Evolutionary conservation across 1,140 invertebrate species (phyloP).

Genomic region (Coboldia fuscipes): DNA sequence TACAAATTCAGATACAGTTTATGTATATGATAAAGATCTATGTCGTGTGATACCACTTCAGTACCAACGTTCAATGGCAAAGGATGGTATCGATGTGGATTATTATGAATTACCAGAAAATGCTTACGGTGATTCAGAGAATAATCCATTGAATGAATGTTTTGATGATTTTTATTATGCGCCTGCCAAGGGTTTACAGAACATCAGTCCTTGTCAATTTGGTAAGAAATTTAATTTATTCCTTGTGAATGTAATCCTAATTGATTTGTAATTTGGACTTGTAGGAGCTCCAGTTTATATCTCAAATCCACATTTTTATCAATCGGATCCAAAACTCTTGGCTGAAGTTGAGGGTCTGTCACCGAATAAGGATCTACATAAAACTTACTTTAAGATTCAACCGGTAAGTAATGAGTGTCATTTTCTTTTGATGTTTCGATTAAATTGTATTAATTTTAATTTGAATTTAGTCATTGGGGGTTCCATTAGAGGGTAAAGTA

Average conservation of each 20-base stretch:
- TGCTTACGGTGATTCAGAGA: slow-evolving; percentile 40
- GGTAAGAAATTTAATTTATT: slow-evolving; percentile 26
- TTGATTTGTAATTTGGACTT: slow-evolving; percentile 10
- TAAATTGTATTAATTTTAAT: neutral
- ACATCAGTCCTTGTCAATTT: slow-evolving; percentile 70
- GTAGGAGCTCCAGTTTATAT: slow-evolving; percentile 65
- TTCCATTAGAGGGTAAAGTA: slow-evolving; percentile 60
- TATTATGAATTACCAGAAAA: slow-evolving; percentile 46
- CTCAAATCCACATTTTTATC: slow-evolving; percentile 74
- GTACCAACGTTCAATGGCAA: slow-evolving; percentile 38
- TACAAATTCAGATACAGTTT: slow-evolving; percentile 47
- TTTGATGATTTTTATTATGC: slow-evolving; percentile 52
- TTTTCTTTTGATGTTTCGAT: neutral
- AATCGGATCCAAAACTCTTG: slow-evolving; percentile 50
- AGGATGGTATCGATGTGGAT: slow-evolving; percentile 48
- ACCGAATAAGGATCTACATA: slow-evolving; percentile 45
- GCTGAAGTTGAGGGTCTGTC: slow-evolving; percentile 49
- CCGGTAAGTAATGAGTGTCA: slow-evolving; percentile 36
- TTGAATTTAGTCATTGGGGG: slow-evolving; percentile 55
- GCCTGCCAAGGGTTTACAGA: slow-evolving; percentile 51
- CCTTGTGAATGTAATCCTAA: neutral
- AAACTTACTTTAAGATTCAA: slow-evolving; percentile 68
- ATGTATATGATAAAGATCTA: slow-evolving; percentile 68
- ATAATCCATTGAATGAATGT: slow-evolving; percentile 55
- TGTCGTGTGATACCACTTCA: slow-evolving; percentile 57